These are phyloP conservation scores for Chionomys nivalis DNA, from an alignment of 2,113 vertebrate genomes.

Conservation along the genomic window DNA sequence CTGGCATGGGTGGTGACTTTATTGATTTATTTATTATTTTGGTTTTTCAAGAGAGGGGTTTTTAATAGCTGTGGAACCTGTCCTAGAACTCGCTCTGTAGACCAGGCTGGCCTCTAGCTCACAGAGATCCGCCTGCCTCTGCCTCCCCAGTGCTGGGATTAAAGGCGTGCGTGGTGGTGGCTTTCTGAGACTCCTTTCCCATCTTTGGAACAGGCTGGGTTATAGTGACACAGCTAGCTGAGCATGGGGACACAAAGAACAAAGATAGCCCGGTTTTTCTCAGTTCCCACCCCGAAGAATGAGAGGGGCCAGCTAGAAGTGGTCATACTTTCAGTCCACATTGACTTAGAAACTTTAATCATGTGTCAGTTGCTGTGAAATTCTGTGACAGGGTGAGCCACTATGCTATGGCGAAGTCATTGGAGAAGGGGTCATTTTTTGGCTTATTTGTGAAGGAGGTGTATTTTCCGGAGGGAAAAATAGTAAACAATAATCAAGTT, in stretches of 20 bases:
- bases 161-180: neutral
- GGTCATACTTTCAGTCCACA: neutral
- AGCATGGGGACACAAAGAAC: neutral
- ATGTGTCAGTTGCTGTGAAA: neutral
- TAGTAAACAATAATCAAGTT: neutral
- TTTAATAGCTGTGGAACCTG: too few relatives aligned
- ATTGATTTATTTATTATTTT: too few relatives aligned
- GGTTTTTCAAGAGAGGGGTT: too few relatives aligned
- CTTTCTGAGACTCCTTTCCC: neutral
- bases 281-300: neutral
- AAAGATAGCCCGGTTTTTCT: neutral
- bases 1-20: neutral
- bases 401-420: neutral
- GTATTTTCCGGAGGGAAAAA: neutral
- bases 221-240: neutral
- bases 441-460: neutral
- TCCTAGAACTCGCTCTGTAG: too few relatives aligned
- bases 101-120: too few relatives aligned
- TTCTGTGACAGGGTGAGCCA: neutral
- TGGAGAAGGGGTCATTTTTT: neutral
- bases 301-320: neutral
- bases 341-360: neutral
- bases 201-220: neutral
- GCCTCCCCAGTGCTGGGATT: too few relatives aligned
- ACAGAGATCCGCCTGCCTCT: too few relatives aligned